Evolutionary conservation across 2,113 vertebrate species (phyloP), one percentile per base, ranked within the genome.

Genomic region (Calypte anna): DNA sequence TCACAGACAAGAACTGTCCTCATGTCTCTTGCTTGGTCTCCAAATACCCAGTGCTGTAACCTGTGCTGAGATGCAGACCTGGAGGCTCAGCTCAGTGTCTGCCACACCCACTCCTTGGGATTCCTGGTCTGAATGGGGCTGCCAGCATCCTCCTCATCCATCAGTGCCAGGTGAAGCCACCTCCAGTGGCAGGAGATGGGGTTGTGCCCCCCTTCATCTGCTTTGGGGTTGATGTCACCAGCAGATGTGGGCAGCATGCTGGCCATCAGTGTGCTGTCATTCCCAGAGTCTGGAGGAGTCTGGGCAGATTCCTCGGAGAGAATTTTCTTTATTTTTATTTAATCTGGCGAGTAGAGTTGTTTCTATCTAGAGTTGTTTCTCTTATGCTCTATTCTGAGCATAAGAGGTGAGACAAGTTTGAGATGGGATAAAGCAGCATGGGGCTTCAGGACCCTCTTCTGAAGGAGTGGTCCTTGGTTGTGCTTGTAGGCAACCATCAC

Each of bases 31-130:
- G 5, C 14, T 48, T 64, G 31, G 33, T 28, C 55, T 23, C 59
- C 20, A 11, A 33, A 11, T 9, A 15, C 17, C 14, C 0, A 2
- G 48, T 3, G 12, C 7, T 1, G 2, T 11, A 18, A 14, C 7
- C 6, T 20, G 10, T 2, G 17, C 28, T 53, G n/a, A 54, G 48
- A 12, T 3, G 22, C 40, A 40, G 31, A 1, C 1, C 6, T 23
- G 58, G 57, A 16, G 43, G 19, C 43, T 31, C 1, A 3, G 36
- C 31, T 57, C 33, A 12, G 22, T 30, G 11, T 67, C 90, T 10
- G 4, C 33, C 69, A n/a, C 75, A 46, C 23, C 10, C 6, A 38
- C 46, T 17, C 46, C 69, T 68, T 6, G 38, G 58, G 67, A 6
- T 11, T 63, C 13, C 19, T 7, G 3, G 13, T 33, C 55, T 50